Base-by-base conservation (phyloP, 2,113 vertebrate species). In the Piliocolobus tephrosceles region DNA sequence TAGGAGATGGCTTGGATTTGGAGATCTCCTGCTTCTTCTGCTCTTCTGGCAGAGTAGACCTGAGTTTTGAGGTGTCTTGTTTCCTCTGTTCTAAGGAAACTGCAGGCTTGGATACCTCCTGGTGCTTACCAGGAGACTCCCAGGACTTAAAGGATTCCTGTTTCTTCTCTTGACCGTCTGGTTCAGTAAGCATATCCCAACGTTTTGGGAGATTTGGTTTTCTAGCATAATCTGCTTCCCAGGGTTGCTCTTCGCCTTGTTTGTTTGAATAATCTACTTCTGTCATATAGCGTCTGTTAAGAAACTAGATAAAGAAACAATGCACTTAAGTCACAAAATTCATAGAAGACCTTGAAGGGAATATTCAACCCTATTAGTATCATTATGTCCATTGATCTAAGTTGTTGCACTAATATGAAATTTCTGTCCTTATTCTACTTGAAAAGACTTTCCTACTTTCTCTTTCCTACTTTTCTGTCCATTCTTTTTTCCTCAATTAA, bases 151-250 rank as follows among this genome's bases (percentile, higher is more conserved):
- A 83, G 35, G 97, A 94, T 76, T 98, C 98, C 75, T 97, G 98
- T 68, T 97, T 97, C 96, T 98, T 97, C 40, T 98, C 97, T 61
- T 98, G 98, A 17, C 98, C 95, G 79, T 98, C 98, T 79, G 94
- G 32, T 58, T 98, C 98, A 95, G 98, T 88, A 96, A 99, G 98
- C 93, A 98, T 93, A 83, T 99, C 99, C 99, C 99, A 99, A 58
- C 99, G 99, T 96, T 99, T 99, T 1, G 99, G 99, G 68, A 99
- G 99, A 93, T 99, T 99, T 93, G 96, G 98, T 93, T 98, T 99
- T 79, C 97, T 98, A 97, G 98, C 95, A 97, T 98, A 98, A 83
- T 99, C 99, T 0, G 97, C 97, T 98, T 99, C 99, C 99, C 99
- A 99, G 97, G 95, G 98, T 84, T 97, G 98, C 47, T 94, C 97